Base-by-base conservation (phyloP, 1,140 invertebrate species). In the Ridgeia piscesae region DNA sequence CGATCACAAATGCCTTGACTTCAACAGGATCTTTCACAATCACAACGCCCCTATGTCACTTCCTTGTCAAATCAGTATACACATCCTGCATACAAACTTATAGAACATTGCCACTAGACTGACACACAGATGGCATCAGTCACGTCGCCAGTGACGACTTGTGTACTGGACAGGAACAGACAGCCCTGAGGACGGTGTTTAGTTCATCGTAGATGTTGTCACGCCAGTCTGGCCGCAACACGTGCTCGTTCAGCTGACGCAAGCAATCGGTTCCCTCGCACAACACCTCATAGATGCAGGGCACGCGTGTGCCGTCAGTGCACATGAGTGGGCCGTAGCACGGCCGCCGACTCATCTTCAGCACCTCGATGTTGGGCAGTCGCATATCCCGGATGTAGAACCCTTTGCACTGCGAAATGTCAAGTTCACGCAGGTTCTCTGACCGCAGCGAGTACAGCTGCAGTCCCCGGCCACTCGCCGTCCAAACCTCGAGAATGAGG, bases 401-500 rank as follows among this genome's bases (percentile, higher is more conserved):
- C 31, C 95, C 95, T 34, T 94, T 92, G 92, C 95, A 94, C 93
- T 94, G 94, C 2, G 95, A 95, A 14, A 95, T 93, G 91, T 95
- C 95, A 33, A 95, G 93, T 90, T 95, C 95, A 34, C 94, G 92
- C 34, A 95, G 88, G 9, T 94, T 94, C 42, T 93, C 92, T 11
- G 95, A 95, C 14, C 92, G 34, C 17, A 95, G 89, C 4, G 93
- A 77, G 93, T 94, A 95, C 27, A 94, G 92, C 33, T 93, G 48
- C 31, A 95, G 92, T 27, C 94, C 94, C 33, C 93, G 91, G 4
- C 94, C 94, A 92, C 94, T 95, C n/a, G 95, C 94, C 14, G 94
- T 94, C 95, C 95, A 95, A 2, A 95, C 95, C 92, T 95, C 95
- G 31, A 95, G 91, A 93, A 95, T 93, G 33, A 95, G 93, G 34